Evolutionary conservation across 2,888 invertebrate genomes (phyloP), one percentile per base, ranked within the genome.

Genomic region (Chaetogeoica ovagalla): DNA sequence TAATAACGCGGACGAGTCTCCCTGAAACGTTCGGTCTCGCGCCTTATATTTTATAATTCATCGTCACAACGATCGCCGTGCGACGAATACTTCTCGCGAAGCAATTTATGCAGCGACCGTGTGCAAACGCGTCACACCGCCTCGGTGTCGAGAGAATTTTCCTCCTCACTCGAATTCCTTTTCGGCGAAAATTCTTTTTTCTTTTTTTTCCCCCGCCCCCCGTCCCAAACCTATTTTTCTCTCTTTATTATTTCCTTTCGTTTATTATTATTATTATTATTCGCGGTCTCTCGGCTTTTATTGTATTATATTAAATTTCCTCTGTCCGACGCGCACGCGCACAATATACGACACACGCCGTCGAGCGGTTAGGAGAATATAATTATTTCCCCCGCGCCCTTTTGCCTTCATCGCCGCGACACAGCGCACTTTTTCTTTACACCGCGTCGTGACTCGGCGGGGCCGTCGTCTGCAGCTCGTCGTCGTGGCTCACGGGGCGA

Each of bases 61-160:
- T 6, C 9, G 6, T 43, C 9, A 43, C 9, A 0, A 43, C 9
- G 1, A 9, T 23, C 60, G 30, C 30, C 13, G 60, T 13, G 59
- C 60, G 37, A 9, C 8, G n/a, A 63, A 52, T 62, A 63, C n/a
- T 73, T 62, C n/a, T n/a, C 62, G 30, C 52, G 73, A 63, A n/a
- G 21, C 72, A 30, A 72, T 72, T 71, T 60, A 71, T 71, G 59
- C 71, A 23, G 43, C 9, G 13, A 55, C n/a, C n/a, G n/a, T n/a
- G n/a, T n/a, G n/a, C n/a, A n/a, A n/a, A n/a, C n/a, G n/a, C n/a
- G n/a, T n/a, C n/a, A n/a, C n/a, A n/a, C n/a, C n/a, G n/a, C n/a
- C n/a, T n/a, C n/a, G n/a, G n/a, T n/a, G n/a, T n/a, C n/a, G n/a
- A n/a, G 21, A 30, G 8, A 19, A 43, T 43, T 43, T 9, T 43